Conservation (phyloP, 1,140 invertebrate genomes). For the Teleopsis dalmanni region DNA sequence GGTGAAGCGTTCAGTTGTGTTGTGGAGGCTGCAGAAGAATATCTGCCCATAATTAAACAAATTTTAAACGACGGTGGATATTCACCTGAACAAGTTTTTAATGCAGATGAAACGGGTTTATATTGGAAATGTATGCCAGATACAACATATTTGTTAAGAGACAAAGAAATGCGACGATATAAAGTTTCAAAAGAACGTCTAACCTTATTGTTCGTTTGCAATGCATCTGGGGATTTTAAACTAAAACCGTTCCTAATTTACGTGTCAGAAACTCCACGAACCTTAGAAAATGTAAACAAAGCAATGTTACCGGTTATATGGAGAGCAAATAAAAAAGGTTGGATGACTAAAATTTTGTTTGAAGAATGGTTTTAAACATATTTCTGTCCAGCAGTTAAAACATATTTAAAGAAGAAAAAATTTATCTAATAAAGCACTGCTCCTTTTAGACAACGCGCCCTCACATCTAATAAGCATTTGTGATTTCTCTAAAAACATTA, state of each 20-base stretch:
- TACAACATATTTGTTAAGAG: conserved; percentile 39
- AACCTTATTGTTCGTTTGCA: conserved; percentile 32
- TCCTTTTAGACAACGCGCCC: not conserved
- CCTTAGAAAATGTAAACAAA: conserved; percentile 34
- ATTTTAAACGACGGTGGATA: conserved; percentile 11
- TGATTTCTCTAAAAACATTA: not conserved
- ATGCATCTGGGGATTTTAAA: conserved; percentile 8
- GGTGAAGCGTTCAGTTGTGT: too few relatives aligned
- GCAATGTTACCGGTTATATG: conserved; percentile 34
- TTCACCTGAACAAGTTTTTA: conserved; percentile 40
- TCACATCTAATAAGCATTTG: not conserved
- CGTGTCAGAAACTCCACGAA: conserved; percentile 34
- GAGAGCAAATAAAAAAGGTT: conserved; percentile 36
- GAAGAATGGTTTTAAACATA: conserved; percentile 27
- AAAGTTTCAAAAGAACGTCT: conserved; percentile 45
- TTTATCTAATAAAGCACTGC: not conserved
- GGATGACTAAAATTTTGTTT: conserved; percentile 33
- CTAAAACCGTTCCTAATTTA: conserved; percentile 15
- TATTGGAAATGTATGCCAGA: conserved; percentile 48
- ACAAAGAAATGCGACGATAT: conserved; percentile 40
- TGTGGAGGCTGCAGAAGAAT: too few relatives aligned
- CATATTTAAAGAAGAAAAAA: conserved; percentile 17
- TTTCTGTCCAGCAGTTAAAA: conserved; percentile 29
- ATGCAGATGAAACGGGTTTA: conserved; percentile 41
- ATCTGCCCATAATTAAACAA: not conserved